Base-by-base conservation (phyloP, 2,797 vertebrate species). In the Mormyrops boulengeri region DNA sequence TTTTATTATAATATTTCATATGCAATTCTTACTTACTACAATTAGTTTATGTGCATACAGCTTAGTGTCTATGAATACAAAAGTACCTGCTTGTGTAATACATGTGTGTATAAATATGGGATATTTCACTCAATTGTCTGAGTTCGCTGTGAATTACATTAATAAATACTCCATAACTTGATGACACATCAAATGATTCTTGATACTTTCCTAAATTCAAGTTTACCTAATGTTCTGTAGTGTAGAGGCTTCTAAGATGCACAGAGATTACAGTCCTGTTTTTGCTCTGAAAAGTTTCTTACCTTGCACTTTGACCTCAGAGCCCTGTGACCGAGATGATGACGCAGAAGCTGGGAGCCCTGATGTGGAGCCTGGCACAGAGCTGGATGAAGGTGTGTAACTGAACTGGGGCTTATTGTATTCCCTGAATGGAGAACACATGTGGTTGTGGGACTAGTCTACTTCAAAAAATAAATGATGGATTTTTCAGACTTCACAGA, bases 291-390 rank as follows among this genome's bases (percentile, higher is more conserved):
- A 50, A 50, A 26, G n/a, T 82, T 88, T 2, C 19, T 44, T 89
- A 26, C 80, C 19, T 66, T 84, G 7, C 90, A 94, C 19, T 92
- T 12, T 86, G 4, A 38, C 94, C 93, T 47, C 94, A 97, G 97
- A 93, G 89, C 94, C 94, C 0, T 94, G 91, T 91, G 95, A 96
- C 82, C 95, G 94, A 90, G 93, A 94, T 38, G 90, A 94, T 17
- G 85, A 95, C 73, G 93, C 96, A 34, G 95, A 96, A 38, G 94
- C 95, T 0, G 96, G 96, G 85, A 96, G 97, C 92, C 94, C 97
- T 91, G 97, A 99, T 86, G 94, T 97, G 90, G 98, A 99, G 93
- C 97, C 97, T 0, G 97, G 97, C 14, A 98, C 98, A 41, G 98
- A 99, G 92, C 95, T 98, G 94, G 98, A 99, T 90, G 97, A 99